Evolutionary conservation across 2,797 vertebrate genomes (phyloP).

Genomic region (Ctenosaura bakeri): DNA sequence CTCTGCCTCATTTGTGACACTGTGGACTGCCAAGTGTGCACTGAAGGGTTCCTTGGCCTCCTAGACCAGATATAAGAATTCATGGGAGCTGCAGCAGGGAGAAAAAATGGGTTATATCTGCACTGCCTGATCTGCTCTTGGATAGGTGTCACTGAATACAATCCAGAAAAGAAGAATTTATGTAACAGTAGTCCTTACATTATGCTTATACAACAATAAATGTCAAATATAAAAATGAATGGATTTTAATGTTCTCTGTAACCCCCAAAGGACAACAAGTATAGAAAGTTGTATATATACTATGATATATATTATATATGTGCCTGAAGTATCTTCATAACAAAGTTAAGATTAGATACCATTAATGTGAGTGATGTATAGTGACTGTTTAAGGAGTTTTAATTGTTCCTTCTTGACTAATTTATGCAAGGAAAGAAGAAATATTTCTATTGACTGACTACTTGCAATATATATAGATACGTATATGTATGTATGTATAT

Average conservation of each 20-base stretch:
- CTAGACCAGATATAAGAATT: too few relatives aligned
- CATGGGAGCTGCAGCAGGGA: too few relatives aligned
- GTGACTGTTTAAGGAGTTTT: conserved; percentile 2
- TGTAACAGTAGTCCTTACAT: too few relatives aligned
- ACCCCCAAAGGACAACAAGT: neutral
- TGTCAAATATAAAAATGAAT: neutral
- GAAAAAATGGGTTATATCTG: too few relatives aligned
- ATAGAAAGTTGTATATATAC: neutral
- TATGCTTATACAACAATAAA: too few relatives aligned
- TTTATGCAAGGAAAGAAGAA: conserved; percentile 8
- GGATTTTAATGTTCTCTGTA: neutral
- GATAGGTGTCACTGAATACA: too few relatives aligned
- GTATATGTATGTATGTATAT: too few relatives aligned
- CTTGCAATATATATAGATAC: neutral
- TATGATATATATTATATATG: too few relatives aligned
- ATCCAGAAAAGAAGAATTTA: too few relatives aligned
- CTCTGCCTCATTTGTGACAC: neutral
- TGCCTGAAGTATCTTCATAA: neutral
- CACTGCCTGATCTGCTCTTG: too few relatives aligned
- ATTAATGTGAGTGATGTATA: neutral
- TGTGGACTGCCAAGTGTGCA: neutral
- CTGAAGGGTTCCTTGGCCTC: too few relatives aligned
- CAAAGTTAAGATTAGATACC: neutral
- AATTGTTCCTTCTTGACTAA: conserved; percentile 21
- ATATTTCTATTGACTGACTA: conserved; percentile 18